Percentiles rank a stretch among this genome's conserved stretches.
phyloP scores from a whole-genome alignment of 2,113 vertebrate genomes.

The Drymodes brunneopygia region DNA sequence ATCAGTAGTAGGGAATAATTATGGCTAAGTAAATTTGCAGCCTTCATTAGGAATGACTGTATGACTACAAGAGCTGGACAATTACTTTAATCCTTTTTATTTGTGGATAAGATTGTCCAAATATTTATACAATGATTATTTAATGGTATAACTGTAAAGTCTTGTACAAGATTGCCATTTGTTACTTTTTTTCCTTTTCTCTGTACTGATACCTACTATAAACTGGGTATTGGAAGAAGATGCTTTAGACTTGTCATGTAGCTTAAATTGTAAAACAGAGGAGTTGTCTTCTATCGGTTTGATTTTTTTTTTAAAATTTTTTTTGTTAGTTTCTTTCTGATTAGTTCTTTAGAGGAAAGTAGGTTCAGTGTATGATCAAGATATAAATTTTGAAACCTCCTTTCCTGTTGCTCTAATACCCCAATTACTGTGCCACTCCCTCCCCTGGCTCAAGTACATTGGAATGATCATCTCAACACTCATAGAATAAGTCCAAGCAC shows the following conservation, averaged over 20 bases:
- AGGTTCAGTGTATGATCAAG: background rate
- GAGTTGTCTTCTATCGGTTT: background rate
- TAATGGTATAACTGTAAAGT: background rate
- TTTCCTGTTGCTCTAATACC: background rate
- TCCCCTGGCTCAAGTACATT: background rate
- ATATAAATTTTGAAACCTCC: background rate
- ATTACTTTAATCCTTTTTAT: background rate
- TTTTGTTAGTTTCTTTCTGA: background rate
- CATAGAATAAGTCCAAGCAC: background rate
- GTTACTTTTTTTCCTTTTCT: background rate
- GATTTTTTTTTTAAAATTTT: too few species aligned
- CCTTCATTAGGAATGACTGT: background rate
- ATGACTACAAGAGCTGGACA: background rate
- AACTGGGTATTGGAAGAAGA: background rate
- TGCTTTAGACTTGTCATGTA: background rate
- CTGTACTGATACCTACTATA: background rate
- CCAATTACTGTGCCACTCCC: background rate
- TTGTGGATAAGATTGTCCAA: background rate
- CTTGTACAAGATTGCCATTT: background rate
- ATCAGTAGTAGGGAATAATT: background rate
- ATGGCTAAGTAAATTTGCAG: background rate
- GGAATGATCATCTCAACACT: background rate
- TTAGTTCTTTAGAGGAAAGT: background rate
- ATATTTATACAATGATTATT: background rate
- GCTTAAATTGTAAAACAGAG: background rate